Evolutionary conservation across 2,888 invertebrate species (phyloP).

Genomic region (Apamea monoglypha): DNA sequence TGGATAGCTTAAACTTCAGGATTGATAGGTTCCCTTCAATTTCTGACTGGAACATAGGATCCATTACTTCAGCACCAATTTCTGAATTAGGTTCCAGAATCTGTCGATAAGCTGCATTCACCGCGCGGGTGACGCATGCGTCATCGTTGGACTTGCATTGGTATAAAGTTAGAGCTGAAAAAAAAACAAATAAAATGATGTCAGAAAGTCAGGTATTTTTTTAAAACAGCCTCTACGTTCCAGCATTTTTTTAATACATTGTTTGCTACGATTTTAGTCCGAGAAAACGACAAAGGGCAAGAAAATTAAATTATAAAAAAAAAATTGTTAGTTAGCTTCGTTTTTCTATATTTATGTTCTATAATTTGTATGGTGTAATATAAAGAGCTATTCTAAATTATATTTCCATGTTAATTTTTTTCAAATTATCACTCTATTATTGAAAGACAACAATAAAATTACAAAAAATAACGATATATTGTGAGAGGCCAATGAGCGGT

Average conservation of each 20-base stretch:
- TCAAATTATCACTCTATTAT: not conserved
- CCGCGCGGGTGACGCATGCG: slow-evolving; percentile 65
- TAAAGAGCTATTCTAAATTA: too few relatives aligned
- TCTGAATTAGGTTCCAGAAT: slow-evolving; percentile 66
- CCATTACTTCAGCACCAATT: slow-evolving; percentile 66
- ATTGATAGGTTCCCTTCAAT: slow-evolving; percentile 67
- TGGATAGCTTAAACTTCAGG: slow-evolving; percentile 67
- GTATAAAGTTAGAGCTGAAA: slow-evolving; percentile 45
- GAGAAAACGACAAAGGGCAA: not conserved
- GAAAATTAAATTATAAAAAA: not conserved
- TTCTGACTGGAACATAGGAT: slow-evolving; percentile 69
- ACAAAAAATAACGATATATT: too few relatives aligned
- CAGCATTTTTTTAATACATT: not conserved
- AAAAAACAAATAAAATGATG: not conserved
- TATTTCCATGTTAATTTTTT: not conserved
- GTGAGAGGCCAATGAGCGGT: not conserved
- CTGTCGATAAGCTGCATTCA: slow-evolving; percentile 50
- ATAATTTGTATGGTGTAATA: too few relatives aligned
- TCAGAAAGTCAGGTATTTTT: not conserved
- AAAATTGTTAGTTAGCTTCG: too few relatives aligned
- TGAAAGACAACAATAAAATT: not conserved
- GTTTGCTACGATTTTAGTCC: not conserved
- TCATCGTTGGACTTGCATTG: slow-evolving; percentile 70
- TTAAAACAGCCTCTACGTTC: not conserved
- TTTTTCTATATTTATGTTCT: too few relatives aligned